Evolutionary conservation across 2,888 invertebrate genomes (phyloP).

Genomic region (Himalopsyche kuldschensis): DNA sequence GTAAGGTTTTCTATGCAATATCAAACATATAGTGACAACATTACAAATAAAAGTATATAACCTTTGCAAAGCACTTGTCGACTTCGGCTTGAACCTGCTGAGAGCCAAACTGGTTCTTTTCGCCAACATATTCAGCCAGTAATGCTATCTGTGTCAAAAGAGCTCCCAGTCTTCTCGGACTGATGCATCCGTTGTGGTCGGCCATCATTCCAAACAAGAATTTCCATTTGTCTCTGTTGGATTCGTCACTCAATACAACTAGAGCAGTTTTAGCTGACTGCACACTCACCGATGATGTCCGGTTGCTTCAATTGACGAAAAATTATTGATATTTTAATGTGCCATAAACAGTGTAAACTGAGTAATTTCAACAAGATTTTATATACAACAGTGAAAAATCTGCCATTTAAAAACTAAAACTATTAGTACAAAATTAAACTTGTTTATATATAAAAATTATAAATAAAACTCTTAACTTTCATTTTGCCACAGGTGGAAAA

Average conservation of each 20-base stretch:
- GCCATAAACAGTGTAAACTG: too few relatives aligned
- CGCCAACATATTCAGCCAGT: slow-evolving; percentile 64
- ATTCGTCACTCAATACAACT: slow-evolving; percentile 67
- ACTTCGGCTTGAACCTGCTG: slow-evolving; percentile 67
- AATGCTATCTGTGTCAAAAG: slow-evolving; percentile 66
- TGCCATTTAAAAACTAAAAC: too few relatives aligned
- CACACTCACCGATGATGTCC: slow-evolving; percentile 65
- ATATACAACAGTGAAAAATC: too few relatives aligned
- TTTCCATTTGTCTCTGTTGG: slow-evolving; percentile 64
- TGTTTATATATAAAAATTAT: too few relatives aligned
- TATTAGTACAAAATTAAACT: too few relatives aligned
- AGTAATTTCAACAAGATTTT: too few relatives aligned
- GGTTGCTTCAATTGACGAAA: slow-evolving; percentile 53
- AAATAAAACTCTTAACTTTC: too few relatives aligned
- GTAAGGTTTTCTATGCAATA: too few relatives aligned
- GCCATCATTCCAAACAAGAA: slow-evolving; percentile 72
- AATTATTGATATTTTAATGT: too few relatives aligned
- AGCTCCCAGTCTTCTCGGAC: slow-evolving; percentile 63
- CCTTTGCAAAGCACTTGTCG: slow-evolving; percentile 73
- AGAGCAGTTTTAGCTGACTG: slow-evolving; percentile 70
- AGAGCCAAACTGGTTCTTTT: slow-evolving; percentile 63
- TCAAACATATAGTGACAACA: background rate
- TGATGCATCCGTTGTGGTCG: slow-evolving; percentile 76
- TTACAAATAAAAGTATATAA: slow-evolving; percentile 42
- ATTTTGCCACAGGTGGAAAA: too few relatives aligned